phyloP scores from a whole-genome alignment of 1,140 invertebrate genomes.

The Caligus rogercresseyi region DNA sequence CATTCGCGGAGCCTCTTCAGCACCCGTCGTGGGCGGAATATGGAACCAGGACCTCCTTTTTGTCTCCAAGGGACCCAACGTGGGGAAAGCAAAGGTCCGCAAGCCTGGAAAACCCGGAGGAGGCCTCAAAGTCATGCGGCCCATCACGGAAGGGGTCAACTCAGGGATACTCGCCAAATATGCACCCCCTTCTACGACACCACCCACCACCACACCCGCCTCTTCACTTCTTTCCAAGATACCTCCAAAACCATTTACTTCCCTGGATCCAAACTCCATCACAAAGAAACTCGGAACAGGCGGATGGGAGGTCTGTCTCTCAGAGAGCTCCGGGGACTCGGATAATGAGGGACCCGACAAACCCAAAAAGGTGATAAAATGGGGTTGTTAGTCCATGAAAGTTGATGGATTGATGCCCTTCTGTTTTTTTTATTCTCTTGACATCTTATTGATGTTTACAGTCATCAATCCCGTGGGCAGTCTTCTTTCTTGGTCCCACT shows the following conservation, averaged over 20 bases:
- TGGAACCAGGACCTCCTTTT: conserved; percentile 20
- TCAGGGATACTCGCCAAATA: background rate
- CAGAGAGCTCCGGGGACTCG: background rate
- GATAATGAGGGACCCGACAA: background rate
- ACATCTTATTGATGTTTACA: too few species aligned
- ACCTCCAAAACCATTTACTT: background rate
- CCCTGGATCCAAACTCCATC: background rate
- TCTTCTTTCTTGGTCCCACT: too few species aligned
- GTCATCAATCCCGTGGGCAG: too few species aligned
- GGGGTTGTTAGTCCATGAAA: too few species aligned
- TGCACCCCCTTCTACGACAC: background rate
- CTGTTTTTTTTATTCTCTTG: too few species aligned
- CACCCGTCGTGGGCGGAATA: conserved; percentile 14
- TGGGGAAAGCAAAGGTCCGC: background rate
- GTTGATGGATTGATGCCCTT: too few species aligned
- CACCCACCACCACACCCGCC: background rate
- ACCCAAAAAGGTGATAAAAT: background rate
- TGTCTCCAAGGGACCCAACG: background rate
- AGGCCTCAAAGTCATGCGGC: conserved; percentile 2
- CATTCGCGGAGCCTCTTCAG: background rate
- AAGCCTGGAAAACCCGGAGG: background rate
- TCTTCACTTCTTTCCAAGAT: background rate
- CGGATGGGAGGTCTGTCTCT: conserved; percentile 8
- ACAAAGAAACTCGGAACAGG: background rate
- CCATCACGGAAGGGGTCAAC: background rate